A percentile compares a stretch with the other conserved stretches of the same genome.
These are phyloP conservation scores for Phoxinus dragarum DNA, from an alignment of 2,797 vertebrate genomes.

Conservation along the genomic window DNA sequence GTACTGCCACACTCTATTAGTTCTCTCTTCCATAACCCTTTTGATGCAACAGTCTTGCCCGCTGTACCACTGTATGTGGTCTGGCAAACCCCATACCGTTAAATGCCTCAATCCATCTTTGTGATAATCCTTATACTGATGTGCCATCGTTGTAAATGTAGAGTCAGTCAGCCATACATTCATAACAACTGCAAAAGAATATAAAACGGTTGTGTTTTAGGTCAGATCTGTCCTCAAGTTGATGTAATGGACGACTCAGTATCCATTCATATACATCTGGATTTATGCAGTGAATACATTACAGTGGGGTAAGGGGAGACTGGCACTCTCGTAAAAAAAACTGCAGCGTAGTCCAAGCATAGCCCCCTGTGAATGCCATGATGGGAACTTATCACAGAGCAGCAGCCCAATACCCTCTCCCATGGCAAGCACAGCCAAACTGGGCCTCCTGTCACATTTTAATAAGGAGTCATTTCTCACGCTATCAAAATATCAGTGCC, in stretches of 20 bases:
- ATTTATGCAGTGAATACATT: not conserved
- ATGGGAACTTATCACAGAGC: slow-evolving; percentile 53
- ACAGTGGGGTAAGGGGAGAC: not conserved
- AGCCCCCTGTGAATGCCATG: slow-evolving; percentile 20
- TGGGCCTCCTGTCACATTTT: slow-evolving; percentile 54
- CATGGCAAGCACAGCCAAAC: slow-evolving; percentile 41
- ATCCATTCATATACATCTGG: not conserved
- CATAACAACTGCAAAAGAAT: not conserved
- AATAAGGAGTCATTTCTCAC: slow-evolving; percentile 59
- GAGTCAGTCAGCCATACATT: not conserved
- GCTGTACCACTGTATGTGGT: slow-evolving; percentile 30
- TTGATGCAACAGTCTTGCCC: slow-evolving; percentile 42
- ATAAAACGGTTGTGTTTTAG: not conserved
- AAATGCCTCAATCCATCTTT: slow-evolving; percentile 44
- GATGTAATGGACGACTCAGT: not conserved
- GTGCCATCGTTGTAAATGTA: slow-evolving; percentile 11
- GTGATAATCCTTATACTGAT: slow-evolving; percentile 43
- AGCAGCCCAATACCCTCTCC: slow-evolving; percentile 49
- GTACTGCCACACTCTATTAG: slow-evolving; percentile 58
- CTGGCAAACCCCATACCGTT: slow-evolving; percentile 23
- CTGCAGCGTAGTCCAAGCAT: not conserved
- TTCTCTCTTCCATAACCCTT: slow-evolving; percentile 56
- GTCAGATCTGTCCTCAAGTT: slow-evolving; percentile 5
- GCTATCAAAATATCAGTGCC: slow-evolving; percentile 47
- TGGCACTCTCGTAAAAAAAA: not conserved